Evolutionary conservation across 2,113 vertebrate genomes (phyloP), one percentile per base, ranked within the genome.

Genomic region (Bubo blakistoni): DNA sequence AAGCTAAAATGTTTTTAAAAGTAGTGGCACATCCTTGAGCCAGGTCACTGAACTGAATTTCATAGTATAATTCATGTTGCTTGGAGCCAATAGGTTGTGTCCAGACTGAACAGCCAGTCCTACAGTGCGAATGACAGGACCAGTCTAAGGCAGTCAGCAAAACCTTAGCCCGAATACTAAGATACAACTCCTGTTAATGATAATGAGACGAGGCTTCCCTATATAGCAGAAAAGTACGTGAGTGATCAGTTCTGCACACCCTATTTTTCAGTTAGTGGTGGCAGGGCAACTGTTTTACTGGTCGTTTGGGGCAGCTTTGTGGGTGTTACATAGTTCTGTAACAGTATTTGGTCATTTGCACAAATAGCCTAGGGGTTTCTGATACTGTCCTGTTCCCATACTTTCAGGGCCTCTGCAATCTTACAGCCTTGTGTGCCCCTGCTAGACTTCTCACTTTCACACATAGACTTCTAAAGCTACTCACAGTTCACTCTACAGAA

Each of bases 21-120:
- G 65, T 52, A 57, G 47, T 49, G 30, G 19, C 34, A 76, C 0
- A 0, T 92, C 65, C 47, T 81, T 0, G 0, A 76, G 47, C 65
- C 32, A 51, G 71, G 46, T 61, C 16, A 49, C 44, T 90, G 57
- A 66, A 90, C 72, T 55, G 44, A 76, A 79, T 89, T 79, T 78
- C 36, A 3, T 29, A 18, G n/a, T n/a, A 46, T 79, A 84, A 91
- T 84, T 81, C 40, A 1, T 6, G 8, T 89, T 71, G 24, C 58
- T 67, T 54, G 65, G 86, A n/a, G 72, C 86, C 55, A 74, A 63
- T 71, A 12, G 6, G 2, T 70, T 62, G 29, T 0, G 1, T 62
- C 20, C 55, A 81, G 42, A 46, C 18, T 66, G 51, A 95, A 47
- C 7, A 27, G n/a, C 30, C 62, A 42, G 25, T 58, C 20, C 40